Percentiles rank a stretch among this genome's conserved stretches.
phyloP scores from a whole-genome alignment of 1,140 invertebrate species.

The Papilio glaucus region DNA sequence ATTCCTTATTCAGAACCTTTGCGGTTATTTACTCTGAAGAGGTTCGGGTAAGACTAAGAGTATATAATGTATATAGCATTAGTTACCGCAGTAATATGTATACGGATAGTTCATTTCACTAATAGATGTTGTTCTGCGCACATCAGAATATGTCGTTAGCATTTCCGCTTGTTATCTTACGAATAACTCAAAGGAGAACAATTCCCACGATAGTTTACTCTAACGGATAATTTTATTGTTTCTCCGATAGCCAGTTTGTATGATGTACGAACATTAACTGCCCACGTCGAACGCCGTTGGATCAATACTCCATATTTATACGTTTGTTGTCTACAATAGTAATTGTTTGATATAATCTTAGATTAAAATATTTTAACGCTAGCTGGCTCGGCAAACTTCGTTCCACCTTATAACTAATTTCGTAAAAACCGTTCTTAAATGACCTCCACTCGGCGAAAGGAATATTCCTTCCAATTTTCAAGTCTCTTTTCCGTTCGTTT shows the following conservation, averaged over 20 bases:
- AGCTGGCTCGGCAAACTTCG: too few relatives aligned
- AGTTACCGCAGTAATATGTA: too few relatives aligned
- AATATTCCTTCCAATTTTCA: too few relatives aligned
- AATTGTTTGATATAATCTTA: background rate
- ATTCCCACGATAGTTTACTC: constrained; percentile 9
- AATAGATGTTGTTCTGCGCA: constrained; percentile 6
- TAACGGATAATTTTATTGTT: background rate
- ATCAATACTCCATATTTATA: background rate
- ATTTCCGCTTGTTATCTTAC: constrained; percentile 3
- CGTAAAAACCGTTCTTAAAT: too few relatives aligned
- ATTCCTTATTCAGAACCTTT: too few relatives aligned
- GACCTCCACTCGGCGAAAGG: too few relatives aligned
- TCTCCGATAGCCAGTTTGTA: background rate
- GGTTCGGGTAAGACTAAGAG: too few relatives aligned
- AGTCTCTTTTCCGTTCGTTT: too few relatives aligned
- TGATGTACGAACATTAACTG: background rate
- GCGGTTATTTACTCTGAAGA: too few relatives aligned
- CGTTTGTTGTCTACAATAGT: background rate
- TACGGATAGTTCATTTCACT: constrained; percentile 7
- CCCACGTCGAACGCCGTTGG: too few relatives aligned
- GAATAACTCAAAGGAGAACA: background rate
- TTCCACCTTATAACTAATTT: too few relatives aligned
- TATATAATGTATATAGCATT: too few relatives aligned
- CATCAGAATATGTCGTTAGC: background rate
- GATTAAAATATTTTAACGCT: background rate